phyloP scores from a whole-genome alignment of 2,797 vertebrate genomes.

The Ataeniobius toweri region DNA sequence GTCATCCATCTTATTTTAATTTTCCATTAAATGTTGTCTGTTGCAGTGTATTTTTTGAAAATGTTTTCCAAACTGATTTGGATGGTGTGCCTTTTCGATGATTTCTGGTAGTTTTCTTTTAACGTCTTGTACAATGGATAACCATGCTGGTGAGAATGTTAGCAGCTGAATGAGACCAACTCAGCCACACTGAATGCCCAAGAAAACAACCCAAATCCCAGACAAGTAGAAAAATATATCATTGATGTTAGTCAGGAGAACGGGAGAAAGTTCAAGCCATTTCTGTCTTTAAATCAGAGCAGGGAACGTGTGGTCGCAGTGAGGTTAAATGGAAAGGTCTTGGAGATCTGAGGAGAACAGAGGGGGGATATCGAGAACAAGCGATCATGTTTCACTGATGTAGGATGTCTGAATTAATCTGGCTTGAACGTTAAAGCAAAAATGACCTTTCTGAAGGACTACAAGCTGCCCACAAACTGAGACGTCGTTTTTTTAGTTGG shows the following conservation, averaged over 20 bases:
- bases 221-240: constrained; percentile 9
- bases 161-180: neutral
- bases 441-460: constrained; percentile 1
- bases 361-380: neutral
- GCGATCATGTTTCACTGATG: neutral
- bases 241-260: neutral
- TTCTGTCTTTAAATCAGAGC: neutral
- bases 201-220: constrained; percentile 9
- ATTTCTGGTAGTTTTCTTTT: neutral
- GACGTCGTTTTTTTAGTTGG: neutral
- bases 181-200: neutral
- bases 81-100: neutral
- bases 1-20: no score
- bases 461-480: neutral
- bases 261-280: neutral
- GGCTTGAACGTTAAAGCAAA: neutral
- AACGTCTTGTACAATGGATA: neutral
- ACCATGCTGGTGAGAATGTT: neutral
- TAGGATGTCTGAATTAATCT: neutral
- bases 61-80: neutral
- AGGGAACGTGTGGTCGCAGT: neutral
- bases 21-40: no score
- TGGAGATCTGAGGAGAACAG: neutral
- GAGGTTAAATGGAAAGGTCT: neutral
- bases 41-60: neutral